phyloP scores from a whole-genome alignment of 2,888 invertebrate species.

The Andricus curvator region DNA sequence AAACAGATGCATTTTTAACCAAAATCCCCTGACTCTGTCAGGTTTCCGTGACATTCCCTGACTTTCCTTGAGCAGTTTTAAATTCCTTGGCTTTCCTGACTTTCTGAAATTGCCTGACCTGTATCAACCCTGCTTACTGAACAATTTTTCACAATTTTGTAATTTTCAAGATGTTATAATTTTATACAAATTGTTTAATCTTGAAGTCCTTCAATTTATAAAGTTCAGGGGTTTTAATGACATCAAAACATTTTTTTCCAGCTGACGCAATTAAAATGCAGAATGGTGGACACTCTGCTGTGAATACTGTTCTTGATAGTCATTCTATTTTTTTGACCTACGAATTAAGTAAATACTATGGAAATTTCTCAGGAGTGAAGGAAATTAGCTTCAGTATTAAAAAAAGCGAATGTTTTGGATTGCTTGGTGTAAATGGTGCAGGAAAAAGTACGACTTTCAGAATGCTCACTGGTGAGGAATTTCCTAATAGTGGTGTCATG shows the following conservation, averaged over 20 bases:
- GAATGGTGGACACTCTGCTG: constrained; percentile 45
- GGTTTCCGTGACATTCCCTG: no score
- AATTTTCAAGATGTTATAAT: no score
- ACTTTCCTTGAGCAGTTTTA: no score
- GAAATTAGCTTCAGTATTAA: constrained; percentile 85
- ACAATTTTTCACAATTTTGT: no score
- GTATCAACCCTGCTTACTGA: no score
- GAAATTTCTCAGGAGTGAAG: constrained; percentile 88
- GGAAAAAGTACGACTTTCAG: constrained; percentile 94
- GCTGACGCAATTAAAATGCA: constrained; percentile 19
- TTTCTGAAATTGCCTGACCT: no score
- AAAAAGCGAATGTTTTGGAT: constrained; percentile 88
- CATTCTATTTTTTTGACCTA: constrained; percentile 79
- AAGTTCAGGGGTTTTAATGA: no score
- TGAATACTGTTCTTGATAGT: constrained; percentile 56
- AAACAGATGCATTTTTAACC: no score
- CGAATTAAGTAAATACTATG: constrained; percentile 88
- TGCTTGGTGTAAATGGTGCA: constrained; percentile 92
- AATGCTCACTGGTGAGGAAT: constrained; percentile 92
- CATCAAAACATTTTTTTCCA: constrained; percentile 14
- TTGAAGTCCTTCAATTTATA: no score
- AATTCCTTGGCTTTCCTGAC: no score
- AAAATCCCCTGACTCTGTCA: no score
- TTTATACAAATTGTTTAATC: no score
- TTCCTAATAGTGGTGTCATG: constrained; percentile 69